Conservation (phyloP, 2,888 invertebrate species). For the Xanthorhoe spadicearia region DNA sequence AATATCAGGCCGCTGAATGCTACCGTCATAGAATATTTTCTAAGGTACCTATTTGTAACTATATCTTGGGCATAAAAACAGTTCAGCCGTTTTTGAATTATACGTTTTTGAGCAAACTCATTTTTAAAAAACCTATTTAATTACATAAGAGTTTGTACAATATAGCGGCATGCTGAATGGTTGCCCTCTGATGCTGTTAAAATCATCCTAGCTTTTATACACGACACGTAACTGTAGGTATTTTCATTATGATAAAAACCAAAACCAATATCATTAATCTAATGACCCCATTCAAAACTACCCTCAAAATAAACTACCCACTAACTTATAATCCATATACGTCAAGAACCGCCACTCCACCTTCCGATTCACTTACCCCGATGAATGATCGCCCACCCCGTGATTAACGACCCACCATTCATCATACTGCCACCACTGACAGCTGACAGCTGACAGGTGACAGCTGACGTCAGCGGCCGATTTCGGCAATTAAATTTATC, state of each 20-base stretch:
- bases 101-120: too few relatives aligned
- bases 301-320: constrained; percentile 9
- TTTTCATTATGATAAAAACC: background rate
- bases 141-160: too few relatives aligned
- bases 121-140: too few relatives aligned
- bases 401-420: constrained; percentile 56
- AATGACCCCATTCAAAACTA: background rate
- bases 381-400: constrained; percentile 46
- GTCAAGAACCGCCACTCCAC: constrained; percentile 45
- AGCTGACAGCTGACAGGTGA: constrained; percentile 53
- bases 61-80: too few relatives aligned
- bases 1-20: background rate
- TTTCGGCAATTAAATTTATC: constrained; percentile 48
- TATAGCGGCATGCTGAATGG: too few relatives aligned
- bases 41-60: too few relatives aligned
- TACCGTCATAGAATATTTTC: too few relatives aligned
- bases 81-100: too few relatives aligned
- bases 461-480: constrained; percentile 43
- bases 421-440: constrained; percentile 51
- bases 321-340: constrained; percentile 33
- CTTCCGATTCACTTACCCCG: constrained; percentile 47
- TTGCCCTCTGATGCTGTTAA: too few relatives aligned
- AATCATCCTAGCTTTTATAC: too few relatives aligned
- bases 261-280: background rate
- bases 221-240: too few relatives aligned